Conservation (phyloP, 2,797 vertebrate species). For the Valencia hispanica region DNA sequence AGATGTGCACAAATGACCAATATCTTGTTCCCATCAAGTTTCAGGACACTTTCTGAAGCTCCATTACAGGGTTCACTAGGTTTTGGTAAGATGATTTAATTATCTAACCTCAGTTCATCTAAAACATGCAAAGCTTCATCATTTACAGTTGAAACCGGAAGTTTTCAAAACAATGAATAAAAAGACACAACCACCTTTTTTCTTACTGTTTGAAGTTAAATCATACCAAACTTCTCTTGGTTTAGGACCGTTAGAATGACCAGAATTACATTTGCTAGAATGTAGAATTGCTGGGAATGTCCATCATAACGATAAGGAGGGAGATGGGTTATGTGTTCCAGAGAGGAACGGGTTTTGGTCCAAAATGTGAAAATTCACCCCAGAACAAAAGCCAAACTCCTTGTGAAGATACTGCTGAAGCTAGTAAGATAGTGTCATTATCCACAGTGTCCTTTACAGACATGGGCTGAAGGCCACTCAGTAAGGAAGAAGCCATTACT, state of each 20-base stretch:
- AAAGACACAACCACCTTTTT: not conserved
- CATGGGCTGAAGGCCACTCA: no score
- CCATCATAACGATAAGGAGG: no score
- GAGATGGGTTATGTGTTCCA: no score
- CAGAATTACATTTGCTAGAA: no score
- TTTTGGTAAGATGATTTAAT: not conserved
- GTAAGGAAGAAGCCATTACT: no score
- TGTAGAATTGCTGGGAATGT: no score
- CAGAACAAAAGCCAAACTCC: no score
- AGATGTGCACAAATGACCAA: slow-evolving; percentile 7
- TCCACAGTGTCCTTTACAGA: no score
- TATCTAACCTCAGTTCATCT: not conserved
- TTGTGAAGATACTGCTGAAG: no score
- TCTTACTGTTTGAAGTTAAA: not conserved
- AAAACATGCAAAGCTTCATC: not conserved
- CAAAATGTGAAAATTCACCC: no score
- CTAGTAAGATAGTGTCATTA: no score
- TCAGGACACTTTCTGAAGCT: not conserved
- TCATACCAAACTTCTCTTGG: not conserved
- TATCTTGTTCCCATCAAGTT: not conserved
- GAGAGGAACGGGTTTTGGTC: no score
- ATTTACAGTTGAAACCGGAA: not conserved
- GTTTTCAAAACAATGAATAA: not conserved
- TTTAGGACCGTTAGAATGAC: not conserved
- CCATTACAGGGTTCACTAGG: not conserved